Conservation (phyloP, 2,113 vertebrate genomes). For the Bolborhynchus lineola region DNA sequence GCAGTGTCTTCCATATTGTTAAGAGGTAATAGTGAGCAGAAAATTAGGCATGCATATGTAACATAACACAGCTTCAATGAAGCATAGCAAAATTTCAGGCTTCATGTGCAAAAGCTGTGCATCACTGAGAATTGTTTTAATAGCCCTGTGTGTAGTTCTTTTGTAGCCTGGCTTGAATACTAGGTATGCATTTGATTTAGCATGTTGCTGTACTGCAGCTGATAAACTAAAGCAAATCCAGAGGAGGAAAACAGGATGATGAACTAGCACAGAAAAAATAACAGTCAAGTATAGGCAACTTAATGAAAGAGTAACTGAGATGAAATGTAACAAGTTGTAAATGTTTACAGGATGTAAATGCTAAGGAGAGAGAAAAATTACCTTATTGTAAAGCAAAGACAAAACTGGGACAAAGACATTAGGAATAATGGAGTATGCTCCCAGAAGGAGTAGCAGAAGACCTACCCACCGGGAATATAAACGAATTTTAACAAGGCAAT, state of each 20-base stretch:
- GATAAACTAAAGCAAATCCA: background rate
- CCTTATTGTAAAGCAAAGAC: background rate
- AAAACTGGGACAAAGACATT: background rate
- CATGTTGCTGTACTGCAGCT: background rate
- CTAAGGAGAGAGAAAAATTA: background rate
- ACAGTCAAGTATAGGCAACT: background rate
- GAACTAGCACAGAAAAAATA: background rate
- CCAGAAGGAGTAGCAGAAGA: background rate
- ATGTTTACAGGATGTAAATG: background rate
- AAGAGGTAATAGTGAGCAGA: constrained; percentile 1
- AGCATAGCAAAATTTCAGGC: background rate
- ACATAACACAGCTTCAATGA: background rate
- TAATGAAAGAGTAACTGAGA: background rate
- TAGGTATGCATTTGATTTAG: background rate
- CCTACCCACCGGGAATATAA: background rate
- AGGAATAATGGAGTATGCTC: background rate
- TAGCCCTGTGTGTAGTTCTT: background rate
- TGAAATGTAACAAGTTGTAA: background rate
- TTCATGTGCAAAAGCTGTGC: background rate
- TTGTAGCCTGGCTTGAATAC: background rate
- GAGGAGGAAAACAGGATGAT: background rate
- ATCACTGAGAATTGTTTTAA: background rate
- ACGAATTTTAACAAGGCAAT: background rate
- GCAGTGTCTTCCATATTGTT: background rate
- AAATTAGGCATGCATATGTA: constrained; percentile 33